These are phyloP conservation scores for Gari tellinella DNA, from an alignment of 2,888 invertebrate genomes.

Conservation along the genomic window DNA sequence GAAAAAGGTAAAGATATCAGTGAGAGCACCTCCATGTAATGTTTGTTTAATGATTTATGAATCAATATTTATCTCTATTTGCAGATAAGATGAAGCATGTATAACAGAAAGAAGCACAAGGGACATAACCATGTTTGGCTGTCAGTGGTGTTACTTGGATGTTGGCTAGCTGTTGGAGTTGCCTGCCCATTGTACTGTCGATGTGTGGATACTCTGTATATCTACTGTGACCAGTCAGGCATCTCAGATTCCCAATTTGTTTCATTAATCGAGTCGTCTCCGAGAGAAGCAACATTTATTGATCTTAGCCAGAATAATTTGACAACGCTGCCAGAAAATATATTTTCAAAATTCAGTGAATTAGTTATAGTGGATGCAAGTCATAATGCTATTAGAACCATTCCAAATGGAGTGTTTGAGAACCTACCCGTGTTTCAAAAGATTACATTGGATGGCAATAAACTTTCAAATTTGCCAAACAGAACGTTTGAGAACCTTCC, in stretches of 20 bases:
- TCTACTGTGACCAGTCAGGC: slow-evolving; percentile 67
- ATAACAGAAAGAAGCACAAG: too few species aligned
- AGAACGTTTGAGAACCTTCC: slow-evolving; percentile 52
- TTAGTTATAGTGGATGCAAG: slow-evolving; percentile 59
- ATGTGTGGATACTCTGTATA: slow-evolving; percentile 65
- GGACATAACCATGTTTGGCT: too few species aligned
- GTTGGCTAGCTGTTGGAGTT: slow-evolving; percentile 20
- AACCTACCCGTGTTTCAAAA: slow-evolving; percentile 54
- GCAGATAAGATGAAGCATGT: too few species aligned
- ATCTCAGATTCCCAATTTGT: slow-evolving; percentile 55
- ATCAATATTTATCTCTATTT: too few species aligned
- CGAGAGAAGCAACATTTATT: slow-evolving; percentile 64
- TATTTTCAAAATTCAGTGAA: slow-evolving; percentile 56
- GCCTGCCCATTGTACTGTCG: slow-evolving; percentile 69
- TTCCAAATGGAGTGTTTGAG: slow-evolving; percentile 50
- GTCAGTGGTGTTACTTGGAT: too few species aligned
- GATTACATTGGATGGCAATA: slow-evolving; percentile 59
- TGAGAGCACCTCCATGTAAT: too few species aligned
- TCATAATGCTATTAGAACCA: slow-evolving; percentile 52
- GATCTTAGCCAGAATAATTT: slow-evolving; percentile 68
- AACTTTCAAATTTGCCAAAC: slow-evolving; percentile 44
- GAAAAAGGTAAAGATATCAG: too few species aligned
- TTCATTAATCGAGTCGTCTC: slow-evolving; percentile 45
- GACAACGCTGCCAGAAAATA: slow-evolving; percentile 35
- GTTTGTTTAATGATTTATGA: too few species aligned